Conservation (phyloP, 2,797 vertebrate species). For the Gallinago nigripennis region DNA sequence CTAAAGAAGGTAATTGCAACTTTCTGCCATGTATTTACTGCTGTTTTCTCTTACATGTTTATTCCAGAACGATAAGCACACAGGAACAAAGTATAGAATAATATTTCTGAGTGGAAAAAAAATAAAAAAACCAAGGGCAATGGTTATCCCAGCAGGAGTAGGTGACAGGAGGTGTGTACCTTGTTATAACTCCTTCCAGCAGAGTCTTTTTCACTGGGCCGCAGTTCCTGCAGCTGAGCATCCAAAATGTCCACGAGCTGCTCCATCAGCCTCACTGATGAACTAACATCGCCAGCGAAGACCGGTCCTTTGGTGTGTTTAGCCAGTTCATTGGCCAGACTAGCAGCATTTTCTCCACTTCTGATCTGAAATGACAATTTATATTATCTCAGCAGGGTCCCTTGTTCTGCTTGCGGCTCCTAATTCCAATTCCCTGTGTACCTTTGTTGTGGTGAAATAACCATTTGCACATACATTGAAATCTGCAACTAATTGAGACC, state of each 20-base stretch:
- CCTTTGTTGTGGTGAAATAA: constrained; percentile 77
- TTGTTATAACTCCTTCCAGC: constrained; percentile 97
- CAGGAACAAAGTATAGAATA: constrained; percentile 9
- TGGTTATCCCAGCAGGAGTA: constrained; percentile 22
- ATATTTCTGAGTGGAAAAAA: constrained; percentile 17
- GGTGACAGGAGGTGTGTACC: constrained; percentile 75
- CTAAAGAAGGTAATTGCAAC: constrained; percentile 16
- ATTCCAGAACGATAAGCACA: background rate
- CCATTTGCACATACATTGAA: constrained; percentile 74
- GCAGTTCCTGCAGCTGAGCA: constrained; percentile 94
- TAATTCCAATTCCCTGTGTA: constrained; percentile 44
- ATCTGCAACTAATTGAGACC: constrained; percentile 81
- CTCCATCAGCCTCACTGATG: constrained; percentile 95
- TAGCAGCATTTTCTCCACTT: constrained; percentile 97
- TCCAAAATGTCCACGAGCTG: constrained; percentile 98
- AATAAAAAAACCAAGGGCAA: background rate
- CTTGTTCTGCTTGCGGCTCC: constrained; percentile 57
- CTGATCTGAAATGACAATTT: constrained; percentile 88
- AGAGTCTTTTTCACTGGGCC: constrained; percentile 94
- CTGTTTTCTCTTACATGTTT: background rate
- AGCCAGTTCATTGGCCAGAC: constrained; percentile 95
- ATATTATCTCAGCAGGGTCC: constrained; percentile 75
- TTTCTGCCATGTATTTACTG: background rate
- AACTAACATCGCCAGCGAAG: constrained; percentile 95
- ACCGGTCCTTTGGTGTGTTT: constrained; percentile 95